Evolutionary conservation across 2,888 invertebrate species (phyloP).

Genomic region (Eumerus sabulonum): DNA sequence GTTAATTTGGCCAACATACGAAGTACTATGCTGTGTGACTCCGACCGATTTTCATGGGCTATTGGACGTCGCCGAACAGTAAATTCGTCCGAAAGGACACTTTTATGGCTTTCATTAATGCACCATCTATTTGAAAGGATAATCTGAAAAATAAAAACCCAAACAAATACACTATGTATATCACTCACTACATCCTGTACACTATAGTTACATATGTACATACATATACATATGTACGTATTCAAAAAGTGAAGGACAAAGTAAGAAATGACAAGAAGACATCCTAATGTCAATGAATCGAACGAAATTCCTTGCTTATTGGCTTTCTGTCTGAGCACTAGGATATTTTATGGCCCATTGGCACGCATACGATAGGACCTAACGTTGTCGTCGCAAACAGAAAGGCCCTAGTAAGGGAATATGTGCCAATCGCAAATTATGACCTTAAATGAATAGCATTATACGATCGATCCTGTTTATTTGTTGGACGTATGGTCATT

Average conservation of each 20-base stretch:
- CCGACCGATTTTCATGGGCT: constrained; percentile 42
- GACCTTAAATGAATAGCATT: constrained; percentile 5
- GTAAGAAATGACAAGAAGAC: background rate
- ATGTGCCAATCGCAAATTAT: constrained; percentile 44
- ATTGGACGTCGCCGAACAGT: constrained; percentile 27
- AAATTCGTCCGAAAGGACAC: constrained; percentile 43
- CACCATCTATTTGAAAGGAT: constrained; percentile 36
- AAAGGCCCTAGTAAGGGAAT: constrained; percentile 26
- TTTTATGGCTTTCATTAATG: constrained; percentile 44
- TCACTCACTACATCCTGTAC: too few species aligned
- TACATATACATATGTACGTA: too few species aligned
- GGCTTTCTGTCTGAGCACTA: constrained; percentile 60
- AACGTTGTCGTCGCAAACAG: background rate
- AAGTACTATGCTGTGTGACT: constrained; percentile 16
- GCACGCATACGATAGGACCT: constrained; percentile 3
- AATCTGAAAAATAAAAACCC: constrained; percentile 9
- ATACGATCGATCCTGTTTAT: constrained; percentile 39
- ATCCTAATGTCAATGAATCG: constrained; percentile 54
- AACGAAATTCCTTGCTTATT: constrained; percentile 56
- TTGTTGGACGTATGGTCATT: constrained; percentile 36
- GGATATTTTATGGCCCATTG: constrained; percentile 60
- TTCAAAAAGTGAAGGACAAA: background rate
- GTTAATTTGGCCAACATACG: background rate
- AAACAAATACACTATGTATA: background rate
- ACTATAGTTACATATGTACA: too few species aligned